phyloP scores from a whole-genome alignment of 64 coral and sea anemone genomes.

The Catalaphyllia jardinei region DNA sequence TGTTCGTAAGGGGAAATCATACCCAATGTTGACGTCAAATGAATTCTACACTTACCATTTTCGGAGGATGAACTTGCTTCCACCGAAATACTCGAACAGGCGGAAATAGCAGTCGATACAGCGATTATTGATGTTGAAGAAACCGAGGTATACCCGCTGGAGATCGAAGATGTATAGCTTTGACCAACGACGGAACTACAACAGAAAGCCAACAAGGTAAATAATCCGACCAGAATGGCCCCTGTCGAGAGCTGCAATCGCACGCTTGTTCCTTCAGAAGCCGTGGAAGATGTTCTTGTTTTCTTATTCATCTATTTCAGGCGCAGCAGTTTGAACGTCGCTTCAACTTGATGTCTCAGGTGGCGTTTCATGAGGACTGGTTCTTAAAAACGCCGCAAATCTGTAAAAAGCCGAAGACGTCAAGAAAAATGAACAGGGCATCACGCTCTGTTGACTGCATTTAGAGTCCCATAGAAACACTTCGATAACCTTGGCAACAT shows the following conservation, averaged over 20 bases:
- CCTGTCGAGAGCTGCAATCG: neutral
- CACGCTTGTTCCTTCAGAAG: neutral
- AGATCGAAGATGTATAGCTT: neutral
- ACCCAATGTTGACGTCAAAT: neutral
- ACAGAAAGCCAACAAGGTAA: slow-evolving; percentile 26
- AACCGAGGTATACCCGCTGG: neutral
- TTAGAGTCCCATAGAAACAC: neutral
- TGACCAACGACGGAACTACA: slow-evolving; percentile 9
- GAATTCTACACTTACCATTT: slow-evolving; percentile 13
- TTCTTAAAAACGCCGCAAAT: neutral
- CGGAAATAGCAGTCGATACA: neutral
- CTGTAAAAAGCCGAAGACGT: neutral
- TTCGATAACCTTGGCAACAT: slow-evolving; percentile 30
- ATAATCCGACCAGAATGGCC: slow-evolving; percentile 22
- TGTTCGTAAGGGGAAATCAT: neutral
- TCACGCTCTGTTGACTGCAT: slow-evolving; percentile 22
- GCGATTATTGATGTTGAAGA: neutral
- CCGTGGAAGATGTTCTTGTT: neutral
- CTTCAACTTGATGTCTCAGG: neutral
- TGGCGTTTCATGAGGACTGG: slow-evolving; percentile 1
- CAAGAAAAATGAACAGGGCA: neutral
- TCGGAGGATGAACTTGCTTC: neutral
- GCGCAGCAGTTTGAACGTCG: neutral
- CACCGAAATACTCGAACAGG: slow-evolving; percentile 10
- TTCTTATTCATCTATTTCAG: slow-evolving; percentile 42